phyloP scores from a whole-genome alignment of 2,888 invertebrate genomes.

The Caenorhabditis auriculariae region DNA sequence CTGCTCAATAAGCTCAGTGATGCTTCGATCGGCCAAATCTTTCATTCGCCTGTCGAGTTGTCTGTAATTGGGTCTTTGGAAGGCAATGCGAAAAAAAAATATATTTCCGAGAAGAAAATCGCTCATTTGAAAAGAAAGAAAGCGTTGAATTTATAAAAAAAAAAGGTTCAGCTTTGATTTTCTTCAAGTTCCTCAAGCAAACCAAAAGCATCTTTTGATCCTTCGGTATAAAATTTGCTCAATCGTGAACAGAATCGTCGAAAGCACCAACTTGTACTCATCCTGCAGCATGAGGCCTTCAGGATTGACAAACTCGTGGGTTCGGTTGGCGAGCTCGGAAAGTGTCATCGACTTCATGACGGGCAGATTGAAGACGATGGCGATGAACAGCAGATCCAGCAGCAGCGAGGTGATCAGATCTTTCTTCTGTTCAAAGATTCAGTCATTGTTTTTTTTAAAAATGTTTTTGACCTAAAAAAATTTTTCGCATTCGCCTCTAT shows the following conservation, averaged over 20 bases:
- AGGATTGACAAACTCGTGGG: conserved; percentile 47
- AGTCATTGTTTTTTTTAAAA: no score
- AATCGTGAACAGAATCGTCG: background rate
- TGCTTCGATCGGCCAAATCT: conserved; percentile 52
- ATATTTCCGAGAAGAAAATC: background rate
- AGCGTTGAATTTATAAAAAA: background rate
- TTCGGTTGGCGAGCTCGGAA: conserved; percentile 50
- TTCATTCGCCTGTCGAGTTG: conserved; percentile 58
- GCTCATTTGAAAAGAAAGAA: background rate
- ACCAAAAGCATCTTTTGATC: no score
- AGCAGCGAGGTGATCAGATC: conserved; percentile 57
- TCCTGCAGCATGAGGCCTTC: conserved; percentile 54
- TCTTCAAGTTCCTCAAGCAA: background rate
- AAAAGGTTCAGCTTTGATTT: background rate
- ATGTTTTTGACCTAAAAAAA: no score
- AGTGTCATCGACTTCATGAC: conserved; percentile 63
- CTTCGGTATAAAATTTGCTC: background rate
- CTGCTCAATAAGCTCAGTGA: conserved; percentile 59
- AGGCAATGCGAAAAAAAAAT: background rate
- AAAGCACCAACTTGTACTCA: conserved; percentile 48
- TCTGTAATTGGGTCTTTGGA: conserved; percentile 28
- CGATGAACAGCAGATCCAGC: conserved; percentile 58
- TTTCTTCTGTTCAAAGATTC: conserved; percentile 46
- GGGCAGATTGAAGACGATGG: conserved; percentile 60
- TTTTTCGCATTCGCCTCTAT: background rate